These are phyloP conservation scores for Anabas testudineus DNA, from an alignment of 2,797 vertebrate species.

Conservation along the genomic window DNA sequence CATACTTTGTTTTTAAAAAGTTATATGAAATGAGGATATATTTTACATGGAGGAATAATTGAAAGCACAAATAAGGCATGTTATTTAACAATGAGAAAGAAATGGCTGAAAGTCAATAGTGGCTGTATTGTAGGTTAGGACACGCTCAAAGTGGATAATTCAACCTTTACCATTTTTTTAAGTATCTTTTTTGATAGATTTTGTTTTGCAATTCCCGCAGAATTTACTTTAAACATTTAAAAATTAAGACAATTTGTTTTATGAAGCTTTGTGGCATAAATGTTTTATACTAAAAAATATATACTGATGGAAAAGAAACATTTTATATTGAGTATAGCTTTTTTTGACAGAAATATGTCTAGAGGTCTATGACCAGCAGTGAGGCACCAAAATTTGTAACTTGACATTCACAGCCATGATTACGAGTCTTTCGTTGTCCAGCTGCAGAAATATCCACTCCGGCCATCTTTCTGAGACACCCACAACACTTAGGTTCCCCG, in stretches of 20 bases:
- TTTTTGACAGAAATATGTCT: background rate
- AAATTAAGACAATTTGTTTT: background rate
- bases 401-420: background rate
- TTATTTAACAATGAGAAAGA: background rate
- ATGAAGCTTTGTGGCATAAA: background rate
- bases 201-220: too few relatives aligned
- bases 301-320: conserved; percentile 40
- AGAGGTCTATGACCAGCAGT: conserved; percentile 1
- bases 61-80: background rate
- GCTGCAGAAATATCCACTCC: background rate
- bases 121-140: background rate
- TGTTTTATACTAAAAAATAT: background rate
- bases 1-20: too few relatives aligned
- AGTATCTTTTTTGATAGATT: too few relatives aligned
- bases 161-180: too few relatives aligned
- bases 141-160: background rate
- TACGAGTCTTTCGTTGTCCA: conserved; percentile 1
- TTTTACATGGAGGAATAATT: background rate
- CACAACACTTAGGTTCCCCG: conserved; percentile 7
- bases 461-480: conserved; percentile 1
- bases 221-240: too few relatives aligned
- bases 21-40: background rate
- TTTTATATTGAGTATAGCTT: background rate
- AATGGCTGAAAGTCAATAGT: background rate
- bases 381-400: conserved; percentile 11